phyloP scores from a whole-genome alignment of 2,797 vertebrate species.

The Austrolebias charrua region DNA sequence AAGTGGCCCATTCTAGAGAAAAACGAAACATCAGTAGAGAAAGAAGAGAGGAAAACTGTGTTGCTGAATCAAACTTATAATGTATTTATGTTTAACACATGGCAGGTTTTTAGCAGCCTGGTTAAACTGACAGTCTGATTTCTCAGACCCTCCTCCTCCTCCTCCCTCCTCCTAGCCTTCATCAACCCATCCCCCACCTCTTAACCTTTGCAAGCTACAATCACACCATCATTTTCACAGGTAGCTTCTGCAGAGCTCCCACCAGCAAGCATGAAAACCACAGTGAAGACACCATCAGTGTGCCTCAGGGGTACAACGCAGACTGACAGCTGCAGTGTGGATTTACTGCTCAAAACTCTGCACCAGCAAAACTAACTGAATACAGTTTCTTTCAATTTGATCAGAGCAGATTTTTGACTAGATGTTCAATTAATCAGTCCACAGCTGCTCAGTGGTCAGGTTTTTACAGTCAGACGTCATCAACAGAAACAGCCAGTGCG shows the following conservation, averaged over 20 bases:
- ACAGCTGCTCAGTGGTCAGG: slow-evolving; percentile 2
- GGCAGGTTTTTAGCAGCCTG: too few species aligned
- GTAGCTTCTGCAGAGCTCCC: slow-evolving; percentile 34
- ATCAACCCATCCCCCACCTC: slow-evolving; percentile 44
- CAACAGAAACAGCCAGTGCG: slow-evolving; percentile 55
- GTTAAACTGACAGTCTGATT: too few species aligned
- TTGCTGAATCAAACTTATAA: slow-evolving; percentile 6
- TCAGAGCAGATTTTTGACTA: background rate
- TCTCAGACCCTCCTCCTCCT: slow-evolving; percentile 13
- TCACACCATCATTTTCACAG: slow-evolving; percentile 22
- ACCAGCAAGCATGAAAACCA: slow-evolving; percentile 52
- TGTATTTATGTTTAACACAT: background rate
- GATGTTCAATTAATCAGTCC: background rate
- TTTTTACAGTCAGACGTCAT: slow-evolving; percentile 44
- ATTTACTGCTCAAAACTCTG: slow-evolving; percentile 29
- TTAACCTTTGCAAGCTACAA: slow-evolving; percentile 35
- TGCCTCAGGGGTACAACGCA: slow-evolving; percentile 30
- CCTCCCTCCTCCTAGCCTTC: slow-evolving; percentile 25
- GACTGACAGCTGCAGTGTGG: slow-evolving; percentile 20
- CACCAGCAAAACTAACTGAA: background rate
- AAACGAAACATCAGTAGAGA: slow-evolving; percentile 2
- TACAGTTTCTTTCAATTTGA: too few species aligned
- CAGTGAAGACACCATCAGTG: slow-evolving; percentile 21
- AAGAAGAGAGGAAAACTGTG: slow-evolving; percentile 22
- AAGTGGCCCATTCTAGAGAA: slow-evolving; percentile 36